phyloP scores from a whole-genome alignment of 2,113 vertebrate species.

The Arizona elegans region DNA sequence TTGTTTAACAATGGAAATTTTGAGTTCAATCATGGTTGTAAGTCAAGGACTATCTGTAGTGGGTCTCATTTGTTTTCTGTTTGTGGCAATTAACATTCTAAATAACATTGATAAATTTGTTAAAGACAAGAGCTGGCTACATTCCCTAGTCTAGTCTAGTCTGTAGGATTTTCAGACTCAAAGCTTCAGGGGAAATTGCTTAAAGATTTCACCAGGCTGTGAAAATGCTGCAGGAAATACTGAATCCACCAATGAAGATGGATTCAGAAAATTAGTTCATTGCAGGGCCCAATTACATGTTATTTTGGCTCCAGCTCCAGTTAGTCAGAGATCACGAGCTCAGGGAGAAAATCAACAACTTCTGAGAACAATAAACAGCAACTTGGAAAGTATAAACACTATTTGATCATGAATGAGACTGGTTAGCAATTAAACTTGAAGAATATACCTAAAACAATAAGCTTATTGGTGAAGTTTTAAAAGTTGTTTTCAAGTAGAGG shows the following conservation, averaged over 20 bases:
- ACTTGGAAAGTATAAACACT: background rate
- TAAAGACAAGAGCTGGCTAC: background rate
- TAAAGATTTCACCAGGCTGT: background rate
- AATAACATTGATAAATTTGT: background rate
- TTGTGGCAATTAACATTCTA: background rate
- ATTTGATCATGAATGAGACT: conserved; percentile 7
- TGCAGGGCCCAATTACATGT: background rate
- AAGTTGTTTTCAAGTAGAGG: background rate
- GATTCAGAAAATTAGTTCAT: background rate
- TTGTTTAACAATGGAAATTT: background rate
- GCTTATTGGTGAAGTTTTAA: background rate
- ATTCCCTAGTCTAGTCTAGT: background rate
- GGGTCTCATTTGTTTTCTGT: background rate
- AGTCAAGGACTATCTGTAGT: background rate
- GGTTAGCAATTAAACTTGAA: background rate
- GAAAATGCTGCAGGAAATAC: background rate
- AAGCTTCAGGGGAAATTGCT: background rate
- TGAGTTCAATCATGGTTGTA: background rate
- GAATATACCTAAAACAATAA: background rate
- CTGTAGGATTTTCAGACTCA: background rate
- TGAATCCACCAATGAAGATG: background rate
- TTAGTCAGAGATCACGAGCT: conserved; percentile 1
- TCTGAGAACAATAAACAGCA: background rate
- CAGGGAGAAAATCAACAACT: background rate
- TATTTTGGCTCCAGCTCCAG: background rate